Evolutionary conservation across 2,888 invertebrate genomes (phyloP).

Genomic region (Schizotus pectinicornis): DNA sequence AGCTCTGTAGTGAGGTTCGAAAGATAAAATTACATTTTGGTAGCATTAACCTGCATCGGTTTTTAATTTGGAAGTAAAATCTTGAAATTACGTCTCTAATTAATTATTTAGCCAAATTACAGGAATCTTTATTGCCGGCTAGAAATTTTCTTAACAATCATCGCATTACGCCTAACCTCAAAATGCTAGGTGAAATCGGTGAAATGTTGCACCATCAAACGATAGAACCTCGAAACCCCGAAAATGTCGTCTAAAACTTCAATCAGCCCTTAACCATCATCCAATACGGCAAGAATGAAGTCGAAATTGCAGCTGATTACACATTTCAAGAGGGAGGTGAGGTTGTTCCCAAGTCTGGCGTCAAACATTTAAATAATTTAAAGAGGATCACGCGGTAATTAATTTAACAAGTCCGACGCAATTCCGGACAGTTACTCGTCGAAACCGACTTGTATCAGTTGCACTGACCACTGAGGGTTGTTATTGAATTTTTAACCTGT

Average conservation of each 20-base stretch:
- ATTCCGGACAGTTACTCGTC: conserved; percentile 1
- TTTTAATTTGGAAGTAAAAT: too few relatives aligned
- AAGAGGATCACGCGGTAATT: background rate
- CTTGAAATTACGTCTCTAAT: too few relatives aligned
- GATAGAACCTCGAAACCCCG: background rate
- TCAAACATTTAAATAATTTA: background rate
- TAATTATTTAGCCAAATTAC: too few relatives aligned
- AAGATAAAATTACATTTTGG: too few relatives aligned
- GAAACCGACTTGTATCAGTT: too few relatives aligned
- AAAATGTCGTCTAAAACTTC: conserved; percentile 7
- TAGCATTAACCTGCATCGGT: too few relatives aligned
- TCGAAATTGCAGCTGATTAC: conserved; percentile 33
- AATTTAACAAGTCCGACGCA: background rate
- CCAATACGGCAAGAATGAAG: conserved; percentile 25
- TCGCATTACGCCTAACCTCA: conserved; percentile 12
- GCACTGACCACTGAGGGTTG: too few relatives aligned
- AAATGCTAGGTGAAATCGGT: conserved; percentile 5
- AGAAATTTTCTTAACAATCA: too few relatives aligned
- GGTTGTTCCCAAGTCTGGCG: conserved; percentile 1
- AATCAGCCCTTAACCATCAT: background rate
- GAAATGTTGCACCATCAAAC: background rate
- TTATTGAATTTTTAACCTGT: too few relatives aligned
- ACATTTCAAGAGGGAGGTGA: conserved; percentile 41
- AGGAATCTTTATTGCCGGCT: too few relatives aligned
- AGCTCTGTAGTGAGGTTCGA: too few relatives aligned